A percentile compares a stretch with the other conserved stretches of the same genome.
These are phyloP conservation scores for Epizoanthus rinbou DNA, from an alignment of 92 coral and sea anemone species.

Conservation along the genomic window DNA sequence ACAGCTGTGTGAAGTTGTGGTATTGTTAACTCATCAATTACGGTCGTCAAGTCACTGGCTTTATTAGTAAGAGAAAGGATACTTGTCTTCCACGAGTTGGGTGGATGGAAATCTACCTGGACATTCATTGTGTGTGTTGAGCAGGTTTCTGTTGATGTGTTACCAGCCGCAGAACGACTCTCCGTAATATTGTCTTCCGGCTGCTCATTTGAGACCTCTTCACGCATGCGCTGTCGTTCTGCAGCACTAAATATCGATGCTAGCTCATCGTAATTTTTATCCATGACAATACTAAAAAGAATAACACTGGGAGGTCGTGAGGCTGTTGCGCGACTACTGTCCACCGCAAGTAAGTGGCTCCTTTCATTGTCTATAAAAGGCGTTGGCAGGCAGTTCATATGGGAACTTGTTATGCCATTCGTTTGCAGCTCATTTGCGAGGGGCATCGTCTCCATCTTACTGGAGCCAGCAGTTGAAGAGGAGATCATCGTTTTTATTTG, in stretches of 20 bases:
- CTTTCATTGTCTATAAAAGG: neutral
- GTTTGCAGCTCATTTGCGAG: neutral
- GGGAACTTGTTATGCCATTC: neutral
- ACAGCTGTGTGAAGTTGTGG: neutral
- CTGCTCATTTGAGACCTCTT: neutral
- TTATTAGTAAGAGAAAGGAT: constrained; percentile 11
- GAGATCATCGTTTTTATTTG: neutral
- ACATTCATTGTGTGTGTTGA: neutral
- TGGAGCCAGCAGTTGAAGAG: neutral
- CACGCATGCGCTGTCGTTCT: neutral
- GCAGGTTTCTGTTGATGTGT: neutral
- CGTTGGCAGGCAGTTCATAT: neutral
- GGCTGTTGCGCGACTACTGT: neutral
- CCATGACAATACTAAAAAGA: constrained; percentile 71
- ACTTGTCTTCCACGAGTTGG: constrained; percentile 8
- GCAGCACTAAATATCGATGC: neutral
- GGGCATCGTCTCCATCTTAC: too few species aligned
- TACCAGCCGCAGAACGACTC: neutral
- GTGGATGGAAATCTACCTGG: neutral
- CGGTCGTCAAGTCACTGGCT: constrained; percentile 1
- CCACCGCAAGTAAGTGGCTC: neutral
- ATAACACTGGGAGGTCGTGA: constrained; percentile 52
- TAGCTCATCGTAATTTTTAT: constrained; percentile 44
- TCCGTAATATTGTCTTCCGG: neutral
- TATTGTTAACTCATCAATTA: too few species aligned